These are phyloP conservation scores for Phymanthus crucifer DNA, from an alignment of 92 coral and sea anemone species.

Conservation along the genomic window DNA sequence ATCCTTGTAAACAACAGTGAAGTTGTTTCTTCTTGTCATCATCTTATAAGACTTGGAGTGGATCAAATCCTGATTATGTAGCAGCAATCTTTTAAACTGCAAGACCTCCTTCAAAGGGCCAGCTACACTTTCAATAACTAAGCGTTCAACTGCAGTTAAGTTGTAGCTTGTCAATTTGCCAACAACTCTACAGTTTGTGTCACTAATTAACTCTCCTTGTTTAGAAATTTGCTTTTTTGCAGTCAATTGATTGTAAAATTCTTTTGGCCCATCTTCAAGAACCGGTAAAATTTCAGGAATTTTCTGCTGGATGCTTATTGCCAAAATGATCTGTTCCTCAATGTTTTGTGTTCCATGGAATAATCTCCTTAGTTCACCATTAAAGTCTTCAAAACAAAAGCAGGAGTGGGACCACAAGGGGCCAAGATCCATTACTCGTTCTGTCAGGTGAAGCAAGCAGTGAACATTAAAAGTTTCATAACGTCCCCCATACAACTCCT, in stretches of 20 bases:
- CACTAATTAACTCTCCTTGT: conserved; percentile 28
- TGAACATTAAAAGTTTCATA: conserved; percentile 60
- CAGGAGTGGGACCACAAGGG: conserved; percentile 72
- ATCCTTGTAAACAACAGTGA: conserved; percentile 32
- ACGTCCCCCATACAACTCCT: conserved; percentile 56
- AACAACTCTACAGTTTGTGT: conserved; percentile 36
- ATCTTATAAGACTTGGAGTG: conserved; percentile 51
- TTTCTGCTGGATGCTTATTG: conserved; percentile 52
- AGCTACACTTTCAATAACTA: conserved; percentile 41
- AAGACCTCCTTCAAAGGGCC: conserved; percentile 30
- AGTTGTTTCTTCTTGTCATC: conserved; percentile 61
- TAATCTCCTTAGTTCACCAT: too few species aligned
- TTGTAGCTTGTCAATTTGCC: conserved; percentile 37
- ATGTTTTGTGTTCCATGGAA: conserved; percentile 9
- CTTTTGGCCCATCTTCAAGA: conserved; percentile 47
- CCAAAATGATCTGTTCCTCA: conserved; percentile 34
- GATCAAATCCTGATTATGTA: conserved; percentile 40
- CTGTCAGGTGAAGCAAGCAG: conserved; percentile 47
- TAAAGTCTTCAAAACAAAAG: conserved; percentile 56
- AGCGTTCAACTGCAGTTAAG: conserved; percentile 36
- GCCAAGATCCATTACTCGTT: conserved; percentile 52
- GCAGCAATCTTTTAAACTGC: conserved; percentile 45
- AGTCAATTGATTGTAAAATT: conserved; percentile 28
- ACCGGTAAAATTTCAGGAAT: conserved; percentile 50
- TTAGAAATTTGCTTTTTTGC: conserved; percentile 2